phyloP scores from a whole-genome alignment of 2,888 invertebrate species.

The Apotomis capreana region DNA sequence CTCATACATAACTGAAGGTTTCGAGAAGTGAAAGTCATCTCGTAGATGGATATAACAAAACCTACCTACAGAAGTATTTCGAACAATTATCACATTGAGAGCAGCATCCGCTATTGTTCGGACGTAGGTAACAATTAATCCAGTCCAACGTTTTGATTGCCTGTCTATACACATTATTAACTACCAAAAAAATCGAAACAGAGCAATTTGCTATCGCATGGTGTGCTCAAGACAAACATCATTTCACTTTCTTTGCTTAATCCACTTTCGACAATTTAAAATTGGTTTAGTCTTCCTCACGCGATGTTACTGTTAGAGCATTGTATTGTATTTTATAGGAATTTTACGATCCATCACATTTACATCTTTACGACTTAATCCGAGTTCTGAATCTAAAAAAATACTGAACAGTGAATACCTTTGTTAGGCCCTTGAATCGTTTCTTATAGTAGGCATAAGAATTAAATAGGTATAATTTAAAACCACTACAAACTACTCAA shows the following conservation, averaged over 20 bases:
- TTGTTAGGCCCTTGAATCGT: too few relatives aligned
- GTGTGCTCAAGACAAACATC: conserved; percentile 59
- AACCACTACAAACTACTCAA: too few relatives aligned
- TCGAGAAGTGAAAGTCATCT: conserved; percentile 58
- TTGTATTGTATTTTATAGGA: background rate
- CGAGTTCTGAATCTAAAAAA: too few relatives aligned
- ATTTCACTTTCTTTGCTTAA: conserved; percentile 48
- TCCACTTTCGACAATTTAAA: conserved; percentile 45
- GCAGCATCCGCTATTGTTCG: conserved; percentile 52
- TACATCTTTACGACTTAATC: background rate
- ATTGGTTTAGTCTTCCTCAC: conserved; percentile 39
- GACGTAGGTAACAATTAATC: conserved; percentile 58
- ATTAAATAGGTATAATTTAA: too few relatives aligned
- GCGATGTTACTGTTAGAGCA: conserved; percentile 34
- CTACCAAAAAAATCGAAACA: conserved; percentile 48
- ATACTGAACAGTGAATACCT: too few relatives aligned
- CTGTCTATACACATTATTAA: conserved; percentile 45
- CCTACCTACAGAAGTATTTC: conserved; percentile 52
- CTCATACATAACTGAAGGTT: conserved; percentile 54
- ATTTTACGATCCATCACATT: conserved; percentile 4
- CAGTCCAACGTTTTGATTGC: conserved; percentile 54
- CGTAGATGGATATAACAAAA: conserved; percentile 38
- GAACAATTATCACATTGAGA: conserved; percentile 60
- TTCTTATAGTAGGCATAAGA: too few relatives aligned
- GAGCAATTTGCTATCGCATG: conserved; percentile 50